Evolutionary conservation across 1,140 invertebrate genomes (phyloP), one percentile per base, ranked within the genome.

Genomic region (Grapholita molesta): DNA sequence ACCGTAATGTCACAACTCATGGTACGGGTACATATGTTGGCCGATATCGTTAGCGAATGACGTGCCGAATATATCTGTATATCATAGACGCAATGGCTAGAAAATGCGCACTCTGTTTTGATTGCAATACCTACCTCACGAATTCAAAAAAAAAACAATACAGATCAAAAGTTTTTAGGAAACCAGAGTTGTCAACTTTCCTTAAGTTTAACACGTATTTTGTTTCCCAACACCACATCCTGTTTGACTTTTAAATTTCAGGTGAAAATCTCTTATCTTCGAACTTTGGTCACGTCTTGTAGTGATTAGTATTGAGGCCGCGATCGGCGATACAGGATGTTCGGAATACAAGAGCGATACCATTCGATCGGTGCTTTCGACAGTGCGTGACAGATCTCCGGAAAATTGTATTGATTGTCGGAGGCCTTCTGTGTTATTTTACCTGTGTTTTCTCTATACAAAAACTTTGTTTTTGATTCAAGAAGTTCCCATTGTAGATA

Each of bases 231-330:
- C 15, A 21, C 42, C 4, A 21, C 15, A 48, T 21, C 35, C 28
- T 15, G 30, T 21, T 48, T 66, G 21, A 66, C 38, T 48, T 28
- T 66, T n/a, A 38, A 68, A 42, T 42, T 69, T 48, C 25, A 42
- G 75, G 77, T 75, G 79, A 83, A 83, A 83, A 76, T 66, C 66
- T 68, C 70, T 71, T 73, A 74, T 75, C 66, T 66, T 71, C 67
- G 70, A 70, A 69, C 72, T 66, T 70, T 64, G 68, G 72, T 74
- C 80, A 79, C 76, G 76, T 77, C 69, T 69, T 15, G 28, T 32
- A 64, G 72, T 78, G 69, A 79, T 83, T 74, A 81, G 68, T 81
- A 83, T 83, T 80, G 77, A 72, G 73, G 81, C 52, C 73, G 74
- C 79, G 74, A 67, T 70, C 57, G 64, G 48, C 28, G 57, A 61